These are phyloP conservation scores for Carlito syrichta DNA, from an alignment of 2,113 vertebrate genomes.

Conservation along the genomic window DNA sequence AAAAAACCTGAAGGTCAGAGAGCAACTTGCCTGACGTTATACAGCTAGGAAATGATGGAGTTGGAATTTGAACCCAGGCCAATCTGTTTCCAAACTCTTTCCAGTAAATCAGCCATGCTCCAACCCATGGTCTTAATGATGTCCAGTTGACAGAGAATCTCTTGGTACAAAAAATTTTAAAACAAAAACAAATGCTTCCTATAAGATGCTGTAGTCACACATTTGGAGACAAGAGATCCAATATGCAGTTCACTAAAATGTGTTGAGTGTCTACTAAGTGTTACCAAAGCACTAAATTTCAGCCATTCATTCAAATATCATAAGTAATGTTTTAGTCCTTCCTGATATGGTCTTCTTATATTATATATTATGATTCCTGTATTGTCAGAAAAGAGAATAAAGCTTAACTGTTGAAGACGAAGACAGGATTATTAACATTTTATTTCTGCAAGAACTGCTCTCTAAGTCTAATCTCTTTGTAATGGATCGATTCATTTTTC, in stretches of 20 bases:
- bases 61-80: not conserved
- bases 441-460: slow-evolving; percentile 28
- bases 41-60: slow-evolving; percentile 1
- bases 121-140: not conserved
- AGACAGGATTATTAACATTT: not conserved
- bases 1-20: not conserved
- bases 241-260: not conserved
- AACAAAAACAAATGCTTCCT: not conserved
- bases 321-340: not conserved
- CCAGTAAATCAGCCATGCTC: not conserved
- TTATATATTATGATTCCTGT: not conserved
- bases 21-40: not conserved
- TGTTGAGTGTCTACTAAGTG: not conserved
- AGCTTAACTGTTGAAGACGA: not conserved
- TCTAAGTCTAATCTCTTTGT: slow-evolving; percentile 7
- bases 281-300: not conserved
- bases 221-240: slow-evolving; percentile 9
- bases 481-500: not conserved
- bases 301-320: not conserved
- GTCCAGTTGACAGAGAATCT: not conserved
- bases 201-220: not conserved
- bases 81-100: slow-evolving; percentile 1
- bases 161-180: not conserved
- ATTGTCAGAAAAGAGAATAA: not conserved
- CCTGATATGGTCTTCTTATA: not conserved